These are phyloP conservation scores for Eumerus sabulonum DNA, from an alignment of 2,888 invertebrate species.

Conservation along the genomic window DNA sequence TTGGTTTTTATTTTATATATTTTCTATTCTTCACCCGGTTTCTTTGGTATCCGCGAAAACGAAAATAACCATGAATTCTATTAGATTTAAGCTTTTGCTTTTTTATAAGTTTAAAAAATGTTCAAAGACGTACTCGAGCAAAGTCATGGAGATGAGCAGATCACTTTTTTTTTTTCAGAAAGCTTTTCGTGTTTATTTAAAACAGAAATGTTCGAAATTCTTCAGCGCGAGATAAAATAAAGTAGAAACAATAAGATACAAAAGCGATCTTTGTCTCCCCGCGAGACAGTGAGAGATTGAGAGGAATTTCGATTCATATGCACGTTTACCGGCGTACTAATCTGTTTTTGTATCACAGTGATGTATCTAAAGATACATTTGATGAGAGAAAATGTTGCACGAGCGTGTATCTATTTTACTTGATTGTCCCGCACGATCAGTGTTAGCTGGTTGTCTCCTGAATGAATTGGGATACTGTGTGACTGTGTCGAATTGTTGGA, in stretches of 20 bases:
- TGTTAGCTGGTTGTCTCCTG: constrained; percentile 62
- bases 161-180: too few relatives aligned
- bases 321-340: constrained; percentile 45
- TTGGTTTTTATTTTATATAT: constrained; percentile 4
- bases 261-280: background rate
- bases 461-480: constrained; percentile 50
- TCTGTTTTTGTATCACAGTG: constrained; percentile 1
- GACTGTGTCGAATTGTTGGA: constrained; percentile 18
- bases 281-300: constrained; percentile 5
- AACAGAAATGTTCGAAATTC: constrained; percentile 45
- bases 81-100: too few relatives aligned
- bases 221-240: constrained; percentile 3
- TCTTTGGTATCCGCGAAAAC: constrained; percentile 39
- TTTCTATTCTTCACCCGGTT: constrained; percentile 23
- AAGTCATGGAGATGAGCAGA: too few relatives aligned
- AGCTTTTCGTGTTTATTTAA: constrained; percentile 34
- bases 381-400: constrained; percentile 14
- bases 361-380: constrained; percentile 46
- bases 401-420: constrained; percentile 42
- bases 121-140: constrained; percentile 23
- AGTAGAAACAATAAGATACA: constrained; percentile 13
- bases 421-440: constrained; percentile 42
- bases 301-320: constrained; percentile 33
- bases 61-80: constrained; percentile 65
- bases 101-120: too few relatives aligned